phyloP scores from a whole-genome alignment of 2,113 vertebrate genomes.

The Peromyscus maniculatus region DNA sequence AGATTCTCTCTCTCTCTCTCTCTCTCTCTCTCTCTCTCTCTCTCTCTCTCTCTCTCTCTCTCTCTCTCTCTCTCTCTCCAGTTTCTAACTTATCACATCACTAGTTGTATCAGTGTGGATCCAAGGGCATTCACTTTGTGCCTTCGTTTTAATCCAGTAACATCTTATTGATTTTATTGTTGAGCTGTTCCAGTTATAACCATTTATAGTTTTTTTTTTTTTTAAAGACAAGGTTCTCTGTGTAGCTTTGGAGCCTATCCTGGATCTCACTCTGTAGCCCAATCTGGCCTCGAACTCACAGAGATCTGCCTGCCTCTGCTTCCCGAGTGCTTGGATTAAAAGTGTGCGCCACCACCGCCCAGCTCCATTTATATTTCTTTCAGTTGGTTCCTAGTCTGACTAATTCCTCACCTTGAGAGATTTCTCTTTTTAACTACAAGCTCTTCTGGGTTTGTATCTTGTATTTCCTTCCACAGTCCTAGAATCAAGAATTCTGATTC shows the following conservation, averaged over 20 bases:
- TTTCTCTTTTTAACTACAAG: not conserved
- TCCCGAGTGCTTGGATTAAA: no score
- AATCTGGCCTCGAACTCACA: no score
- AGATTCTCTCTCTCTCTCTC: no score
- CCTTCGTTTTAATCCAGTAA: not conserved
- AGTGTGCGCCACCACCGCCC: no score
- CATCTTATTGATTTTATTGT: not conserved
- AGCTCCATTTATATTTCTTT: not conserved
- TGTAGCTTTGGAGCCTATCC: no score
- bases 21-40: no score
- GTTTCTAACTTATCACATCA: not conserved
- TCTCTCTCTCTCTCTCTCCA: no score
- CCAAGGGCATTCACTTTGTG: no score
- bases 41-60: not conserved
- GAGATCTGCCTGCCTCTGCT: no score
- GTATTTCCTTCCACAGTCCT: not conserved
- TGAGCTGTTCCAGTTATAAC: no score
- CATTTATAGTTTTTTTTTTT: not conserved
- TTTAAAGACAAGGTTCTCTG: no score
- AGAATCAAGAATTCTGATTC: not conserved
- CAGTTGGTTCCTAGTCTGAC: not conserved
- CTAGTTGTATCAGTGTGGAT: not conserved
- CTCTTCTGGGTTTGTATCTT: not conserved
- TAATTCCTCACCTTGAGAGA: not conserved
- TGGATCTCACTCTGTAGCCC: no score